Percentiles rank a stretch among this genome's conserved stretches.
Conservation (phyloP, 2,888 invertebrate genomes). For the Rhingia rostrata region DNA sequence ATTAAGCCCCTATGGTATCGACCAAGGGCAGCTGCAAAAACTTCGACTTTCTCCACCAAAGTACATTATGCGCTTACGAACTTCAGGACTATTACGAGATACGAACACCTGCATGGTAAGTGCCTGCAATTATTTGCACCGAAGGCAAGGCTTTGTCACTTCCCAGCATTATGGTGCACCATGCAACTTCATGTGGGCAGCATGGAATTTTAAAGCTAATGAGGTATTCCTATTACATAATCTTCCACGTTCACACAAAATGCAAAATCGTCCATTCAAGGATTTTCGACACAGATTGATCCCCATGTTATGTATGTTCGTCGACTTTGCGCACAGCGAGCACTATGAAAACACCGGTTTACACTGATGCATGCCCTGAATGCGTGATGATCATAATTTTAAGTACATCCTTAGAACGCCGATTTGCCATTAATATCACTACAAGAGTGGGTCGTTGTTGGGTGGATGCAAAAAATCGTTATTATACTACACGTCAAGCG, state of each 20-base stretch:
- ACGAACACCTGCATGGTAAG: constrained; percentile 47
- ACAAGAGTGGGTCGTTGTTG: not conserved
- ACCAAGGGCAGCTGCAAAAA: not conserved
- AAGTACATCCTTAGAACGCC: constrained; percentile 24
- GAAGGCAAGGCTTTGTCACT: not conserved
- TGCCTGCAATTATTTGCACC: constrained; percentile 16
- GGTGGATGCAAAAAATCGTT: constrained; percentile 34
- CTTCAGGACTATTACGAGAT: constrained; percentile 43
- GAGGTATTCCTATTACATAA: not conserved
- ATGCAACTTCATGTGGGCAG: not conserved
- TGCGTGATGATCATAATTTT: constrained; percentile 55
- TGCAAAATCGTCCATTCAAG: not conserved
- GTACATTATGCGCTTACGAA: constrained; percentile 47
- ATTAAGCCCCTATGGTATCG: not conserved
- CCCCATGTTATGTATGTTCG: constrained; percentile 5
- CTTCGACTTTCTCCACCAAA: not conserved
- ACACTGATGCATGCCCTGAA: constrained; percentile 35
- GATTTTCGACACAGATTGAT: constrained; percentile 21
- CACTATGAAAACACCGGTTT: constrained; percentile 3
- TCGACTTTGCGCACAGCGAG: not conserved
- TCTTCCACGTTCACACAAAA: not conserved
- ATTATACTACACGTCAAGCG: constrained; percentile 46
- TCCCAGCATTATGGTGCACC: constrained; percentile 5
- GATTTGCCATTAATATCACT: constrained; percentile 53
- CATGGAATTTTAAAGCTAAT: not conserved